Evolutionary conservation across 2,888 invertebrate genomes (phyloP).

Genomic region (Ametastegia equiseti): DNA sequence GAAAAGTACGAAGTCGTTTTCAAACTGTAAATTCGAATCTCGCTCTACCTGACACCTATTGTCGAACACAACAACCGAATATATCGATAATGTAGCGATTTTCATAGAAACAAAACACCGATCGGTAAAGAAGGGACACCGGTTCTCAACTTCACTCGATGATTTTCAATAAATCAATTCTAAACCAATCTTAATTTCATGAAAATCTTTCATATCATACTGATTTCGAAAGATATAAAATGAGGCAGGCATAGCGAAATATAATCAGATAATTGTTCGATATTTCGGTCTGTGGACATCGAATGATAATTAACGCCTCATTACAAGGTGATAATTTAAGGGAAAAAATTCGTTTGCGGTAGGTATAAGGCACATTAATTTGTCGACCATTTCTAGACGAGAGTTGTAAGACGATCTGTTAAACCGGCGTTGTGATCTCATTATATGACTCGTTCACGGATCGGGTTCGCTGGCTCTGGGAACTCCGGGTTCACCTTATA

Average conservation of each 20-base stretch:
- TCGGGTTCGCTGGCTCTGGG: constrained; percentile 41
- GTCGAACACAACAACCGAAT: not conserved
- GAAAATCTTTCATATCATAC: too few species aligned
- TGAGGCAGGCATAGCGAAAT: too few species aligned
- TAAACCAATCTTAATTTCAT: too few species aligned
- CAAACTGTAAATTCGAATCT: not conserved
- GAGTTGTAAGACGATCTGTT: constrained; percentile 36
- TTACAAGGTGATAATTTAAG: too few species aligned
- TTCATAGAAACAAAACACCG: not conserved
- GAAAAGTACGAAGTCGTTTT: not conserved
- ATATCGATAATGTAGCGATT: constrained; percentile 4
- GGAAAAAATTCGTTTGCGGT: too few species aligned
- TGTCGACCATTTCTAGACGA: not conserved
- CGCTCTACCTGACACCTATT: not conserved
- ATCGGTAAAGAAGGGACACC: constrained; percentile 17
- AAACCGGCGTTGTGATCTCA: constrained; percentile 29
- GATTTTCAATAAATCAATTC: not conserved
- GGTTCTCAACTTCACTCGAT: not conserved
- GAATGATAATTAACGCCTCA: too few species aligned
- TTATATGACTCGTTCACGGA: constrained; percentile 33
- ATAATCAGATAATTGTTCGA: too few species aligned
- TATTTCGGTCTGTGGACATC: too few species aligned
- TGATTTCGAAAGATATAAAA: too few species aligned
- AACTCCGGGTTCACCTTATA: constrained; percentile 37
- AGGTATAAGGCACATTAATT: too few species aligned